Conservation (phyloP, 2,888 invertebrate species). For the Drosophila differens region DNA sequence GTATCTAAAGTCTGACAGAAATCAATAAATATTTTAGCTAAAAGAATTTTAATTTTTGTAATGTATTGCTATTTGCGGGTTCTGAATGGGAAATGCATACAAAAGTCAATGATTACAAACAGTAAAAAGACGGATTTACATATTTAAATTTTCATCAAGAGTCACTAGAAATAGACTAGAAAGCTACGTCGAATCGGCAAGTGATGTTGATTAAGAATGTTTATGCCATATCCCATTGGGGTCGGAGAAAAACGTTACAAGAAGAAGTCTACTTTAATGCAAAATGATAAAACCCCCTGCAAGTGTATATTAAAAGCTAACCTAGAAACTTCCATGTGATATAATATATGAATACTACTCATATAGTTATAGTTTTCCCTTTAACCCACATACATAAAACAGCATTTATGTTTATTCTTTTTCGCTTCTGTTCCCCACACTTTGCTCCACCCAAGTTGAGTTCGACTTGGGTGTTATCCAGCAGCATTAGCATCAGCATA, state of each 20-base stretch:
- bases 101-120: too few relatives aligned
- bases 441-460: not conserved
- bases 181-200: fast-evolving
- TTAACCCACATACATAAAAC: slow-evolving; percentile 11
- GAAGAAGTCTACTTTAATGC: too few relatives aligned
- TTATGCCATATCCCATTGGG: not conserved
- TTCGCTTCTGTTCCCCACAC: not conserved
- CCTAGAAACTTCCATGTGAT: not conserved
- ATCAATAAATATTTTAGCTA: too few relatives aligned
- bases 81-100: too few relatives aligned
- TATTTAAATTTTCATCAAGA: too few relatives aligned
- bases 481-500: slow-evolving; percentile 49
- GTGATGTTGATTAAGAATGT: not conserved
- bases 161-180: not conserved
- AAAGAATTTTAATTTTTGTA: too few relatives aligned
- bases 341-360: not conserved
- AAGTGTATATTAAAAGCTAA: not conserved
- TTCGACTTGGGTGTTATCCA: slow-evolving; percentile 22
- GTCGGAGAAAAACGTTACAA: too few relatives aligned
- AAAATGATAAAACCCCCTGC: not conserved
- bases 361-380: not conserved
- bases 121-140: too few relatives aligned
- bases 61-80: too few relatives aligned
- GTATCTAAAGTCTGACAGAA: too few relatives aligned
- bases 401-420: slow-evolving; percentile 17